Evolutionary conservation across 2,113 vertebrate species (phyloP), one percentile per base, ranked within the genome.

Genomic region (Sylvicapra grimmia): DNA sequence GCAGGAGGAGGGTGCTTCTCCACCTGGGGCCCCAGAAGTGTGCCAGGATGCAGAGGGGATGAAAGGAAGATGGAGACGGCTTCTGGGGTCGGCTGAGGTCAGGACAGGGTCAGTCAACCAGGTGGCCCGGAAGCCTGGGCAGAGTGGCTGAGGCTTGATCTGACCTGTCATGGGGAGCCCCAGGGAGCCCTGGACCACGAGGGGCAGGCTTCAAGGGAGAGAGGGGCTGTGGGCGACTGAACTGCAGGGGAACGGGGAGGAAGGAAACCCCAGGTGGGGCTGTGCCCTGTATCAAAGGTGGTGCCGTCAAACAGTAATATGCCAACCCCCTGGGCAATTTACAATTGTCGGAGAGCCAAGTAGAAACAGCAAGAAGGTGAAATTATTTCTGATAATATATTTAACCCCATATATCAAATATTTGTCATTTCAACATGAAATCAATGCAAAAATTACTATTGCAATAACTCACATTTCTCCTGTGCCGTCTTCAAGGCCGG

Each of bases 21-120:
- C 40, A 23, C 77, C n/a, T 54, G 56, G 53, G 61, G 33, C 27
- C 15, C 13, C 31, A 14, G 56, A 47, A 59, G 79, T 6, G 2
- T 87, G 90, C 82, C 92, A 51, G 47, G 61, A 93, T 29, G 56
- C 10, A 4, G 82, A 72, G 58, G 72, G 77, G 68, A 87, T 77
- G 51, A 89, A 90, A 91, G 89, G 63, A 63, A 72, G 77, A 7
- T 36, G 33, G 85, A 86, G 56, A 59, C 33, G 11, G 65, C 51
- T 91, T 49, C 85, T 65, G 16, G 40, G 72, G 95, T 86, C 61
- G 51, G 15, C 63, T 72, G 5, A 72, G 65, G 61, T 92, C 82
- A 89, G 93, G 61, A 51, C 12, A 53, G 59, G 51, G 49, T 65
- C 82, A 83, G 8, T 83, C 75, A 56, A 53, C 40, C 56, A 88